These are phyloP conservation scores for Dipodomys spectabilis DNA, from an alignment of 2,113 vertebrate species.

Conservation along the genomic window DNA sequence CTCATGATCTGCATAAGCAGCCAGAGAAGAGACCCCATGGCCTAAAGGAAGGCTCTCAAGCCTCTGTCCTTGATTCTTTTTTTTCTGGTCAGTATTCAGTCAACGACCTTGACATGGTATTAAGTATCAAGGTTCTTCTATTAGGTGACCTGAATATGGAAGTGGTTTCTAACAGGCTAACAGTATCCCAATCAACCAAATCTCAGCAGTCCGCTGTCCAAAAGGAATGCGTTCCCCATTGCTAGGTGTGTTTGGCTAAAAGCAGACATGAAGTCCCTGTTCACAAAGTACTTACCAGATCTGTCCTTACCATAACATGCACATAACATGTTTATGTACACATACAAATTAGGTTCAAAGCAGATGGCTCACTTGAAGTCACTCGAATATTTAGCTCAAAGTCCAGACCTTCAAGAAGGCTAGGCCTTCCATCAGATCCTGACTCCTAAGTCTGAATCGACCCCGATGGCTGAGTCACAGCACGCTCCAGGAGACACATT, in stretches of 20 bases:
- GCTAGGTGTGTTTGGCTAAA: background rate
- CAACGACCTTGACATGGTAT: background rate
- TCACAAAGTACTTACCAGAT: background rate
- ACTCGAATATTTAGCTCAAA: background rate
- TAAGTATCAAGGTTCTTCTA: background rate
- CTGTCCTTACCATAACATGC: background rate
- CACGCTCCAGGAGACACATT: background rate
- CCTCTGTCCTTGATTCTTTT: background rate
- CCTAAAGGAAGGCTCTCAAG: background rate
- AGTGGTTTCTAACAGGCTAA: background rate
- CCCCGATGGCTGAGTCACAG: background rate
- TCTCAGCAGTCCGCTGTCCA: background rate
- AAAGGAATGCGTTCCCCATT: background rate
- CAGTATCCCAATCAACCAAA: background rate
- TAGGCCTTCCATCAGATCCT: background rate
- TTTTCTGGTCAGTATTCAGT: background rate
- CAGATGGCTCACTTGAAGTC: background rate
- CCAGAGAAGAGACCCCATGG: background rate
- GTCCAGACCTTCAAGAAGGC: background rate
- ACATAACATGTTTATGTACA: too few relatives aligned
- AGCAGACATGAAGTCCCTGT: background rate
- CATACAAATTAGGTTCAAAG: background rate
- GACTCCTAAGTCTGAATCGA: background rate
- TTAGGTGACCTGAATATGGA: conserved; percentile 5
- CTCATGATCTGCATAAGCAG: background rate